Percentiles rank a stretch among this genome's conserved stretches.
phyloP scores from a whole-genome alignment of 1,140 invertebrate species.

The Pogonomyrmex californicus region DNA sequence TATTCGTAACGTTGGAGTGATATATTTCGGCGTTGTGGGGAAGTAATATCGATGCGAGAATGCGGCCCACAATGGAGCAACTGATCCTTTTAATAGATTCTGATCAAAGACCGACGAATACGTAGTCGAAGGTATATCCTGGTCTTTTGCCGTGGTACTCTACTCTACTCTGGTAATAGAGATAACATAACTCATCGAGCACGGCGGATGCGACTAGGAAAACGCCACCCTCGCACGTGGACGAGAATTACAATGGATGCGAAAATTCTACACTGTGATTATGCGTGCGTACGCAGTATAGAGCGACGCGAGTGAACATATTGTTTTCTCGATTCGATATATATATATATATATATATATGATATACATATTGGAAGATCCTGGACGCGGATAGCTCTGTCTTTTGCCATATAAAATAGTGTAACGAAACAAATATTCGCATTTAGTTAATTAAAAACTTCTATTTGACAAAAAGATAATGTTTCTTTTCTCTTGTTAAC shows the following conservation, averaged over 20 bases:
- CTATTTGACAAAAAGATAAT: neutral
- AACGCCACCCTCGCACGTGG: neutral
- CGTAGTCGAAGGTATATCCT: conserved; percentile 67
- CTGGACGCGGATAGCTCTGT: neutral
- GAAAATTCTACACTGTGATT: conserved; percentile 37
- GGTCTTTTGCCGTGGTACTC: conserved; percentile 50
- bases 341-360: conserved; percentile 1
- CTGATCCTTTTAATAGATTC: conserved; percentile 78
- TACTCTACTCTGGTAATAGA: conserved; percentile 18
- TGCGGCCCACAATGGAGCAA: conserved; percentile 72
- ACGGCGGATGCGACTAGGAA: conserved; percentile 17
- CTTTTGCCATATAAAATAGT: neutral
- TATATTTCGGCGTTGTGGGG: conserved; percentile 39
- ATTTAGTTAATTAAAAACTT: conserved; percentile 34
- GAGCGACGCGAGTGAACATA: conserved; percentile 15
- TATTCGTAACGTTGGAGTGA: conserved; percentile 40
- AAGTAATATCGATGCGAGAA: conserved; percentile 74
- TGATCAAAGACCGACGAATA: conserved; percentile 72
- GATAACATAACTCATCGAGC: conserved; percentile 71
- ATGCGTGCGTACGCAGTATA: neutral
- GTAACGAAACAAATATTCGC: neutral
- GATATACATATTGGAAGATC: conserved; percentile 30
- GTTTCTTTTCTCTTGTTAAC: neutral
- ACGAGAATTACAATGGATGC: conserved; percentile 11
- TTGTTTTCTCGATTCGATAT: conserved; percentile 10